Percentiles rank a stretch among this genome's conserved stretches.
Conservation (phyloP, 2,113 vertebrate species). For the Mesembrinibis cayennensis region DNA sequence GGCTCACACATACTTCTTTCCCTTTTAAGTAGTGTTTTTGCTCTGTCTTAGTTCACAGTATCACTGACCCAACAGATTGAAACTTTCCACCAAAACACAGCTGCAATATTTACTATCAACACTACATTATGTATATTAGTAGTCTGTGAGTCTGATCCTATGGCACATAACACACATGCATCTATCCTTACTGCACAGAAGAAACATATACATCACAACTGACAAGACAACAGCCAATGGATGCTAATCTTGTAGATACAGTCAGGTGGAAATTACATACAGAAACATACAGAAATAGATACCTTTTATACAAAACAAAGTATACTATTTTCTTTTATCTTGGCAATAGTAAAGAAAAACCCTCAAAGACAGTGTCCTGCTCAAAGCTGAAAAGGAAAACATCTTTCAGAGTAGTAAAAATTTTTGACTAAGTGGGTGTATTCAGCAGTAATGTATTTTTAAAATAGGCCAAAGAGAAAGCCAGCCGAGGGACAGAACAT, state of each 20-base stretch:
- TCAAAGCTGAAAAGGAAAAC: conserved; percentile 60
- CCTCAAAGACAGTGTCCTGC: conserved; percentile 40
- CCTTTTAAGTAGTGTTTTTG: not conserved
- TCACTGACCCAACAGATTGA: not conserved
- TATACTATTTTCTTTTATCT: conserved; percentile 44
- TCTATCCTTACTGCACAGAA: not conserved
- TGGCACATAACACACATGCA: not conserved
- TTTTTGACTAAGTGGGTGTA: not conserved
- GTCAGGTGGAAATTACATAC: not conserved
- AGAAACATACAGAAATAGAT: conserved; percentile 15
- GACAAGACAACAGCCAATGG: not conserved
- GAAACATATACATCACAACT: not conserved
- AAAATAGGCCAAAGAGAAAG: not conserved
- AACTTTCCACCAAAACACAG: not conserved
- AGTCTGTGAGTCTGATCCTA: not conserved
- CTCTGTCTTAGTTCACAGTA: not conserved
- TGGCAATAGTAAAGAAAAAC: conserved; percentile 58
- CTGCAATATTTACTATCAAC: not conserved
- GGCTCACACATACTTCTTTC: not conserved
- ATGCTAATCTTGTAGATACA: not conserved
- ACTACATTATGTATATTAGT: not conserved
- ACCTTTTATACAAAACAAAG: conserved; percentile 48
- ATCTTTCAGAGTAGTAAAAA: conserved; percentile 45
- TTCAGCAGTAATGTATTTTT: not conserved
- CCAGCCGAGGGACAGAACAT: not conserved